These are phyloP conservation scores for Perizoma flavofasciatum DNA, from an alignment of 2,888 invertebrate genomes.

Conservation along the genomic window DNA sequence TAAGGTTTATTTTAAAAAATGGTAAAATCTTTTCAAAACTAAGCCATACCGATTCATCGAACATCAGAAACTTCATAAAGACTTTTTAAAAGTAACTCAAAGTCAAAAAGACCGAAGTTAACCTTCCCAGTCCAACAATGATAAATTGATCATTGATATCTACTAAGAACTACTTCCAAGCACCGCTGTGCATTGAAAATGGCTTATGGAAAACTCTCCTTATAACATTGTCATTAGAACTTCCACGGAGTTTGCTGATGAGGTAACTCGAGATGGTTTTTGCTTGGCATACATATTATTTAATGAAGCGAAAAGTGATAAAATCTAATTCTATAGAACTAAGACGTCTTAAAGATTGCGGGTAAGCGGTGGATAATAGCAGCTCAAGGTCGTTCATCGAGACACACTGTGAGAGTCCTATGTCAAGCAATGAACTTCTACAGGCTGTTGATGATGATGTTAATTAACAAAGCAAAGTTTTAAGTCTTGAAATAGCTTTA, in stretches of 20 bases:
- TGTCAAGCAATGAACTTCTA: too few species aligned
- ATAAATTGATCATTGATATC: not conserved
- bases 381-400: too few species aligned
- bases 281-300: slow-evolving; percentile 4
- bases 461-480: too few species aligned
- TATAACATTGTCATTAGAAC: slow-evolving; percentile 7
- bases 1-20: not conserved
- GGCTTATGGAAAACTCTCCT: not conserved
- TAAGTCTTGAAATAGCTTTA: too few species aligned
- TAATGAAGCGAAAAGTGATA: not conserved
- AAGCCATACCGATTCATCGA: not conserved
- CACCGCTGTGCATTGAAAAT: slow-evolving; percentile 9
- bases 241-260: slow-evolving; percentile 5
- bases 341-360: too few species aligned
- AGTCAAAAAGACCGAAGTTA: not conserved
- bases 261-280: slow-evolving; percentile 9
- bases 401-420: too few species aligned
- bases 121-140: not conserved
- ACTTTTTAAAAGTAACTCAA: not conserved
- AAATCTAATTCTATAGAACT: too few species aligned
- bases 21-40: not conserved
- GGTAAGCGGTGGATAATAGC: too few species aligned
- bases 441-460: too few species aligned
- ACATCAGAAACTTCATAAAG: not conserved
- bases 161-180: not conserved